These are phyloP conservation scores for Periplaneta americana DNA, from an alignment of 1,140 invertebrate genomes.

Conservation along the genomic window DNA sequence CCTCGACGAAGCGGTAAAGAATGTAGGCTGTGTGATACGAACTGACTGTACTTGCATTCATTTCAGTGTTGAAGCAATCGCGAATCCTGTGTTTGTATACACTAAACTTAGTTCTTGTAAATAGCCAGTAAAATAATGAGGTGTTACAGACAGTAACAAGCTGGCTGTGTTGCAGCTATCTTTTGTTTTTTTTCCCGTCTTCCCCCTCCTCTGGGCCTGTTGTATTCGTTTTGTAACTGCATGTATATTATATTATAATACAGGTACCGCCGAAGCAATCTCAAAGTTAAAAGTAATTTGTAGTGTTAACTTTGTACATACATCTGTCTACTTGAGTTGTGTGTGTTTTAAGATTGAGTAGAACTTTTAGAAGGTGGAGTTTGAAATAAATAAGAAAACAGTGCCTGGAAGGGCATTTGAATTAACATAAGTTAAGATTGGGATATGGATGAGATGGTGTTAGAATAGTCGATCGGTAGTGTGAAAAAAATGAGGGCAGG, in stretches of 20 bases:
- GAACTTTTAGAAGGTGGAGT: background rate
- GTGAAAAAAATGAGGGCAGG: background rate
- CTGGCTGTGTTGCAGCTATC: background rate
- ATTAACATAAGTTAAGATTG: conserved; percentile 12
- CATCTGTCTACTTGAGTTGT: background rate
- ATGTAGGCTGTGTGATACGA: too few species aligned
- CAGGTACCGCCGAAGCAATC: background rate
- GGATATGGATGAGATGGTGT: background rate
- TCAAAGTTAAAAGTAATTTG: conserved; percentile 10
- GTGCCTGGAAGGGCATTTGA: background rate
- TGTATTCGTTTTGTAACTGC: background rate
- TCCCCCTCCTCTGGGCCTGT: background rate
- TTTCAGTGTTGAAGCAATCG: background rate
- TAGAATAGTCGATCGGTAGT: background rate
- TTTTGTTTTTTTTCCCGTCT: background rate
- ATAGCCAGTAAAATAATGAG: conserved; percentile 5
- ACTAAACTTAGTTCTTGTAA: background rate
- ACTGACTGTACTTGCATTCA: background rate
- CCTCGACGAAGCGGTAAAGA: too few species aligned
- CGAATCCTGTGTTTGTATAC: background rate
- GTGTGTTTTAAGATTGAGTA: background rate
- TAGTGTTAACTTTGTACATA: conserved; percentile 1
- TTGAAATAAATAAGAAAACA: conserved; percentile 3
- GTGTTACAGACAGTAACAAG: conserved; percentile 6
- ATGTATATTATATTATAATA: conserved; percentile 3